These are phyloP conservation scores for Bubalus kerabau DNA, from an alignment of 2,113 vertebrate genomes.

Conservation along the genomic window DNA sequence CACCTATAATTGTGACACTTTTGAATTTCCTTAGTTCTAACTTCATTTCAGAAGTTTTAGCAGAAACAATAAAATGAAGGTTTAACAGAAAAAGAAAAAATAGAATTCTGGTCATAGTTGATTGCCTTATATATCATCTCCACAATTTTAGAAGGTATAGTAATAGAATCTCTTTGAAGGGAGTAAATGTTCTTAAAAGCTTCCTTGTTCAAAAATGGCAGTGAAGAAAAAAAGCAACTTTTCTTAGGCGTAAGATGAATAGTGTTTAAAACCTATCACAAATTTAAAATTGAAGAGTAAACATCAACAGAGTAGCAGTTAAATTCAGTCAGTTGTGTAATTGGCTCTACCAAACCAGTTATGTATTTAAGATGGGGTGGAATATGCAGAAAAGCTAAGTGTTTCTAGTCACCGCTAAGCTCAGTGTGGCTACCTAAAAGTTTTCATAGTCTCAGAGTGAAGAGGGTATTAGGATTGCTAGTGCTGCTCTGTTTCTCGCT, in stretches of 20 bases:
- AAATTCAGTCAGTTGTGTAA: neutral
- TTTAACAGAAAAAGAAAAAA: neutral
- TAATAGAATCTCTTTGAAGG: neutral
- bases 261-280: neutral
- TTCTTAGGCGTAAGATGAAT: neutral
- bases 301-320: neutral
- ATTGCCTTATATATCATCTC: neutral
- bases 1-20: neutral
- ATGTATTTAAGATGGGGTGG: neutral
- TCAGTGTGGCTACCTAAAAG: neutral
- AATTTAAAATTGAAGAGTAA: neutral
- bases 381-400: neutral
- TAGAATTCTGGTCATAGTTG: neutral
- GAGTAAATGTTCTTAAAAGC: constrained; percentile 14
- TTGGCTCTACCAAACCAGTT: neutral
- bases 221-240: neutral
- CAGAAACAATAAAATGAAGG: neutral
- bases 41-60: neutral
- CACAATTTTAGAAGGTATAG: neutral
- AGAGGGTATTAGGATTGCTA: neutral
- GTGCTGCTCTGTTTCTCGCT: neutral
- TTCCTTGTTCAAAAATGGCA: neutral
- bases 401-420: neutral
- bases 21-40: neutral
- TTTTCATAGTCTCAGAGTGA: neutral